Percentiles rank a stretch among this genome's conserved stretches.
These are phyloP conservation scores for Aphaenogaster ashmeadi DNA, from an alignment of 1,140 invertebrate species.

Conservation along the genomic window DNA sequence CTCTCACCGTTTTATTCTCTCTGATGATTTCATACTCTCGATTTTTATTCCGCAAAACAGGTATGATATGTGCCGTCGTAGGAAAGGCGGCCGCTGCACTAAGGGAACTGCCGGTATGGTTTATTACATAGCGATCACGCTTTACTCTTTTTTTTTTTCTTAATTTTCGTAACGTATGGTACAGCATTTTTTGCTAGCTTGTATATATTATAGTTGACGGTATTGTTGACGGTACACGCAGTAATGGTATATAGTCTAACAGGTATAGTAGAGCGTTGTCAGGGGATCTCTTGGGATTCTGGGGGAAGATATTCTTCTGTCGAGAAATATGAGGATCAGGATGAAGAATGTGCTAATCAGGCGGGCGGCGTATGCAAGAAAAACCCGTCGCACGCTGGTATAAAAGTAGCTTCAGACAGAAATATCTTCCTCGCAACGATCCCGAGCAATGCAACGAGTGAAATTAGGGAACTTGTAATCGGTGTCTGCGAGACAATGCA, in stretches of 20 bases:
- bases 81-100: constrained; percentile 97
- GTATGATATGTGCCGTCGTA: constrained; percentile 98
- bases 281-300: constrained; percentile 17
- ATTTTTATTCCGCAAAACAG: constrained; percentile 90
- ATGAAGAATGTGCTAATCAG: neutral
- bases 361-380: neutral
- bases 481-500: constrained; percentile 38
- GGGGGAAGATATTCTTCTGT: constrained; percentile 44
- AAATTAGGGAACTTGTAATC: constrained; percentile 37
- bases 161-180: constrained; percentile 42
- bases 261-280: constrained; percentile 26
- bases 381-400: neutral
- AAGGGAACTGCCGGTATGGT: constrained; percentile 97
- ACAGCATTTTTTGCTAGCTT: constrained; percentile 36
- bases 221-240: constrained; percentile 36
- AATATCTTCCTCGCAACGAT: constrained; percentile 24
- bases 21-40: constrained; percentile 84
- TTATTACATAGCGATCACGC: constrained; percentile 86
- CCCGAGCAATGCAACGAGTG: neutral
- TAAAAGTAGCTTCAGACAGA: neutral
- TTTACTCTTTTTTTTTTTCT: constrained; percentile 70
- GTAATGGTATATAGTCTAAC: constrained; percentile 51
- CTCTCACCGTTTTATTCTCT: constrained; percentile 52
- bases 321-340: neutral
- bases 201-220: constrained; percentile 55